These are phyloP conservation scores for Sula dactylatra DNA, from an alignment of 2,113 vertebrate genomes.

Conservation along the genomic window DNA sequence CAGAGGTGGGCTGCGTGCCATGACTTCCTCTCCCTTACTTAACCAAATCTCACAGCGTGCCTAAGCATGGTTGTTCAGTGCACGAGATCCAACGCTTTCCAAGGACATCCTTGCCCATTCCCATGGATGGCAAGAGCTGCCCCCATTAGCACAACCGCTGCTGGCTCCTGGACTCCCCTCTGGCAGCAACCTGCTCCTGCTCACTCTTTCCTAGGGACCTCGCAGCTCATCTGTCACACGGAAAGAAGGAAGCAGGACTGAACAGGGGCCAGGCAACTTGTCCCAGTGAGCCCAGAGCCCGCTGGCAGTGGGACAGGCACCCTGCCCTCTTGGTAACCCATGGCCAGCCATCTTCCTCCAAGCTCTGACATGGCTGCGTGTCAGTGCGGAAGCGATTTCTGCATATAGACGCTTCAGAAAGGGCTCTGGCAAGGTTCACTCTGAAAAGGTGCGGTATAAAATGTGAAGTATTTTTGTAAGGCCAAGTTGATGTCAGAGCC, in stretches of 20 bases:
- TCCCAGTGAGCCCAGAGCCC: background rate
- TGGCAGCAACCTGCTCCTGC: background rate
- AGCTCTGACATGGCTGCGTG: rapidly evolving
- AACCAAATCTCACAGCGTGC: rapidly evolving
- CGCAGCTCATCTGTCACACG: background rate
- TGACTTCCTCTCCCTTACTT: background rate
- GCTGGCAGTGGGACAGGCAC: rapidly evolving
- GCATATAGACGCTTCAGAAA: background rate
- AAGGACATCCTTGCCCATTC: background rate
- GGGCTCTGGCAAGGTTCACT: background rate
- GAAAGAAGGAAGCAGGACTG: background rate
- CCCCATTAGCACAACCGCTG: background rate
- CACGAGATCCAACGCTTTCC: background rate
- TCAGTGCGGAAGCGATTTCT: background rate
- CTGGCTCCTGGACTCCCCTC: background rate
- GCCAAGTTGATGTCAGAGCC: background rate
- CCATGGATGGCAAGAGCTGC: background rate
- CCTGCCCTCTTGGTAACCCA: background rate
- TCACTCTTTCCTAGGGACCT: background rate
- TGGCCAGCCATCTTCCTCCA: background rate
- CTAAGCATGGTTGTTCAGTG: background rate
- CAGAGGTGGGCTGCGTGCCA: rapidly evolving
- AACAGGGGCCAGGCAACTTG: background rate
- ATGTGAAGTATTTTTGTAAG: background rate
- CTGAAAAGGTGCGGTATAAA: background rate